Evolutionary conservation across 1,140 invertebrate genomes (phyloP), one percentile per base, ranked within the genome.

Genomic region (Drosophila sp.): DNA sequence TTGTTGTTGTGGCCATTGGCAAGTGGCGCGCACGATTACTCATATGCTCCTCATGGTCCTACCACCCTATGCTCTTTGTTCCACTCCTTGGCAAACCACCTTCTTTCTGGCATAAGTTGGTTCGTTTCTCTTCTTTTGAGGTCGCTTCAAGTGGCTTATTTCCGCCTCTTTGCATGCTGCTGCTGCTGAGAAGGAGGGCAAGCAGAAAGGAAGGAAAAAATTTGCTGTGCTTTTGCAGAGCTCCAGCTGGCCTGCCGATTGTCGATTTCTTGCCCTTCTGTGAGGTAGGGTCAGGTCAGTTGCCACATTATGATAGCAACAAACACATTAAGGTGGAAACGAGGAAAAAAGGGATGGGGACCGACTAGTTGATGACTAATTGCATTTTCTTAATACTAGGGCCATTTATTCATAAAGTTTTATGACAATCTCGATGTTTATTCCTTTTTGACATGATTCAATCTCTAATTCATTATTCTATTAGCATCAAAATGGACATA

Each of bases 61-160:
- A 2, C 23, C 32, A 41, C 23, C 30, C 27, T 35, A 8, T 41
- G 7, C 25, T 60, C 65, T 60, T 50, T 33, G 35, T 8, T 50
- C 44, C 40, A 7, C 23, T 29, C 40, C 58, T 38, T 33, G 35
- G 44, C 23, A 17, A 17, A 7, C 32, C 56, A 33, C 25, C 32
- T 38, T 25, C 40, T 57, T 6, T 50, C 4, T 50, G 40, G 23
- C 29, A 33, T 30, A 17, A 33, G 55, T 57, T 57, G 29, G 41
- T 23, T 23, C 17, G 33, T 38, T 64, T 11, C 44, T 47, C 72
- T 66, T 56, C 58, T 83, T 89, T 89, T 89, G 84, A 89, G 80
- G 84, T 89, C 74, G 87, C 77, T 76, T 80, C 77, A 77, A 89
- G 84, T 89, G 84, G 85, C 80, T 84, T 89, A 90, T 89, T 90